These are phyloP conservation scores for Brachyhypopomus occidentalis DNA, from an alignment of 2,113 vertebrate species.

Conservation along the genomic window DNA sequence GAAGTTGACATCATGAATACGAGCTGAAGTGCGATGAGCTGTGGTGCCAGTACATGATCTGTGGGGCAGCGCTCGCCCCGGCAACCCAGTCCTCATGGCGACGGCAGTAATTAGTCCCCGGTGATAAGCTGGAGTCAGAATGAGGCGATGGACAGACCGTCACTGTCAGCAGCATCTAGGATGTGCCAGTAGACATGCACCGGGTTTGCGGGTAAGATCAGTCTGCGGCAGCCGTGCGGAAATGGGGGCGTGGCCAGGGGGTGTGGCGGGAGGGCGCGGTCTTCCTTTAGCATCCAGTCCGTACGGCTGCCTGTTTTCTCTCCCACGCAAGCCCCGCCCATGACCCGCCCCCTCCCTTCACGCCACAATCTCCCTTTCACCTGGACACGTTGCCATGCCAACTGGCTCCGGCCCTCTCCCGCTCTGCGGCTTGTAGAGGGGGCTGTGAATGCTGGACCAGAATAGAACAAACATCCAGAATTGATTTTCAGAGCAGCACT, in stretches of 20 bases:
- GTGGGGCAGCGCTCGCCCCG: too few relatives aligned
- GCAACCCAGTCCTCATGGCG: not conserved
- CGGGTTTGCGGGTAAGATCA: too few relatives aligned
- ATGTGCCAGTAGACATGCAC: too few relatives aligned
- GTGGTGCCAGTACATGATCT: too few relatives aligned
- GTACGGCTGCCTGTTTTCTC: constrained; percentile 43
- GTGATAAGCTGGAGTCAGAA: not conserved
- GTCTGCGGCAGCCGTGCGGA: too few relatives aligned
- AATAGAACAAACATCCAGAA: constrained; percentile 73
- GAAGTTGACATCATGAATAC: constrained; percentile 35
- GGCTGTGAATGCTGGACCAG: constrained; percentile 71
- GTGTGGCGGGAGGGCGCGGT: constrained; percentile 2
- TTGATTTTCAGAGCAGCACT: constrained; percentile 69
- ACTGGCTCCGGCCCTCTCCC: constrained; percentile 70
- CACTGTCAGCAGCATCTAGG: too few relatives aligned
- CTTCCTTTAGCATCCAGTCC: constrained; percentile 37
- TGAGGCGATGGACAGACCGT: too few relatives aligned
- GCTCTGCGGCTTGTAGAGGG: constrained; percentile 61
- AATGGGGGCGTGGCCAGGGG: not conserved
- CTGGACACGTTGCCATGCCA: constrained; percentile 81
- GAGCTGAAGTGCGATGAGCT: not conserved
- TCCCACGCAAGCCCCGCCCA: constrained; percentile 54
- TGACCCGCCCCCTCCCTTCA: constrained; percentile 18
- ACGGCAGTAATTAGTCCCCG: not conserved
- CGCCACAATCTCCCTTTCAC: constrained; percentile 73